Base-by-base conservation (phyloP, 2,797 vertebrate genomes). In the Psittacula derbiana region DNA sequence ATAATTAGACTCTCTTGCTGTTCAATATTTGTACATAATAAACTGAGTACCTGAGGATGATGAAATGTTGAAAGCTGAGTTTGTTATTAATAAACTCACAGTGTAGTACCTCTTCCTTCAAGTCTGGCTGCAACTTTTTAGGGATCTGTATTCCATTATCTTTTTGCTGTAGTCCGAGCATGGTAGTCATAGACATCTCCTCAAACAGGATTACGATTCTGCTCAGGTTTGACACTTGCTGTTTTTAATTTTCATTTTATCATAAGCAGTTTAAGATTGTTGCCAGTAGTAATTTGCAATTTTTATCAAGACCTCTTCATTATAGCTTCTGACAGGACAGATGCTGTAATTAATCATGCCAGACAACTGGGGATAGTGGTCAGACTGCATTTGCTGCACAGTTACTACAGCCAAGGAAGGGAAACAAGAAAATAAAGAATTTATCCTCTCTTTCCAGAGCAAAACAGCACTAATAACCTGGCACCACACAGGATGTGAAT, bases 211-310 rank as follows among this genome's bases (percentile, higher is more conserved):
- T 99, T 99, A 98, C 98, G 98, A 99, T 99, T 99, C 99, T 97
- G 98, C 98, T 99, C 99, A 99, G 98, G 98, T 97, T 92, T 97
- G 94, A 98, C 98, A 98, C 98, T 99, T 98, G 98, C 98, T 99
- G 99, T 97, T 99, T 99, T 99, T 99, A 99, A 99, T 99, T 99
- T 99, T 99, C 98, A 99, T 99, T 99, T 99, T 99, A 99, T 99
- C 99, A 99, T 99, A 99, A 99, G 98, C 98, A 98, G 98, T 99
- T 99, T 98, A 99, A 99, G 98, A 99, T 98, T 98, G 98, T 99
- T 99, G 99, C 99, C 99, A 99, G 98, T 96, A 98, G 98, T 99
- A 99, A 99, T 99, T 99, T 99, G 99, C 99, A 99, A 98, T 99
- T 98, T 98, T 99, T 99, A 99, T 98, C 98, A 98, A 98, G 99